These are phyloP conservation scores for Ectropis grisescens DNA, from an alignment of 1,140 invertebrate genomes.

Conservation along the genomic window DNA sequence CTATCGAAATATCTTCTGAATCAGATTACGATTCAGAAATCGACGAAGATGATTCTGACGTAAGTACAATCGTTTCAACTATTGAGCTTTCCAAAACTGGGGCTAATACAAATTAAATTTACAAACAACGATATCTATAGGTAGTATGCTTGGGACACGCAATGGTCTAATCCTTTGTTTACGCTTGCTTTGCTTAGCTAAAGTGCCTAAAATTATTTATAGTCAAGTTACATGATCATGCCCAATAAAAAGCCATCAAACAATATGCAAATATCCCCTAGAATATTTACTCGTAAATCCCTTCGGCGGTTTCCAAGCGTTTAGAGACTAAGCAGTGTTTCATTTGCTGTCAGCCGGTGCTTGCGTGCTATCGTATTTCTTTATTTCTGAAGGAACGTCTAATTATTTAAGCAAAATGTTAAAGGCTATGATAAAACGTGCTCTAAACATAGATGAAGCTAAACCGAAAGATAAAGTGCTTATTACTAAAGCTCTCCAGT, in stretches of 20 bases:
- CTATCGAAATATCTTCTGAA: conserved; percentile 9
- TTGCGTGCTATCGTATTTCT: conserved; percentile 26
- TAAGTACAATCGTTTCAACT: conserved; percentile 25
- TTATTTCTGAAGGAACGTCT: no score
- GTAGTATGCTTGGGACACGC: conserved; percentile 35
- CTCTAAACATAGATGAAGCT: conserved; percentile 37
- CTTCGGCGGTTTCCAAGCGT: conserved; percentile 22
- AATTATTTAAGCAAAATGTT: conserved; percentile 36
- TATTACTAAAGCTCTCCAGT: conserved; percentile 32
- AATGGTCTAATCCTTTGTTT: conserved; percentile 52
- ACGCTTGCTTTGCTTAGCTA: conserved; percentile 43
- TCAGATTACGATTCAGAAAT: conserved; percentile 1
- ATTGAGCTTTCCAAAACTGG: conserved; percentile 18
- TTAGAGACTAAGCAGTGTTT: conserved; percentile 34
- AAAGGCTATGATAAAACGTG: conserved; percentile 51
- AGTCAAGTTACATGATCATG: conserved; percentile 49
- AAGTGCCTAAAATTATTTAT: conserved; percentile 47
- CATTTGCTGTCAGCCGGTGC: conserved; percentile 27
- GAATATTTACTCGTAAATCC: conserved; percentile 47
- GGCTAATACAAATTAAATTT: conserved; percentile 20
- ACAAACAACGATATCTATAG: conserved; percentile 19
- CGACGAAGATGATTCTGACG: conserved; percentile 13
- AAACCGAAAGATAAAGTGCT: conserved; percentile 30
- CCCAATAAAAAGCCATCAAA: conserved; percentile 49
- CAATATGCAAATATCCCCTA: conserved; percentile 47